These are phyloP conservation scores for Bufo gargarizans DNA, from an alignment of 2,113 vertebrate genomes.

Conservation along the genomic window DNA sequence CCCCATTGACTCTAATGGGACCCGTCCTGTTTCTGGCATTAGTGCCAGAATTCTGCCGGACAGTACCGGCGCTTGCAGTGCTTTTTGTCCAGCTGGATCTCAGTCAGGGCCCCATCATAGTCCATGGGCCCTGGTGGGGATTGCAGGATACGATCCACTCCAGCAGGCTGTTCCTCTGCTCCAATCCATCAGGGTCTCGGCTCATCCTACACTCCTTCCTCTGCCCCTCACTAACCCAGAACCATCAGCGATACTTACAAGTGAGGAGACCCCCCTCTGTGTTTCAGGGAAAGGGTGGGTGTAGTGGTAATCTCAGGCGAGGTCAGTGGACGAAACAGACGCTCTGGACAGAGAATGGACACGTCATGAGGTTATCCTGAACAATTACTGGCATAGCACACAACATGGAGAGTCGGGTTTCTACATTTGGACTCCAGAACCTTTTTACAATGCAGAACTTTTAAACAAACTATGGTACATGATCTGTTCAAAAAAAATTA, in stretches of 20 bases:
- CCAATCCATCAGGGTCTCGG: too few relatives aligned
- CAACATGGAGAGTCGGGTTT: not conserved
- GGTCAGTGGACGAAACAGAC: slow-evolving; percentile 67
- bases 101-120: too few relatives aligned
- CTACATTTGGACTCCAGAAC: not conserved
- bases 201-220: too few relatives aligned
- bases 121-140: too few relatives aligned
- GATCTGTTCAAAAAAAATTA: not conserved
- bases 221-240: too few relatives aligned
- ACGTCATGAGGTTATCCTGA: not conserved
- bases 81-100: too few relatives aligned
- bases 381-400: not conserved
- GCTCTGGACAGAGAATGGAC: slow-evolving; percentile 60
- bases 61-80: too few relatives aligned
- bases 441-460: not conserved
- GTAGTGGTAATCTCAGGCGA: slow-evolving; percentile 69
- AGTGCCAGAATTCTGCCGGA: too few relatives aligned
- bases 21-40: too few relatives aligned
- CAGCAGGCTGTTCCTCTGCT: too few relatives aligned
- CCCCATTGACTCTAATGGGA: too few relatives aligned
- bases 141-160: too few relatives aligned
- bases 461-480: not conserved
- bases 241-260: slow-evolving; percentile 20
- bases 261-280: not conserved
- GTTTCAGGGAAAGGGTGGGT: not conserved